Conservation (phyloP, 2,113 vertebrate species). For the Dromiciops gliroides region DNA sequence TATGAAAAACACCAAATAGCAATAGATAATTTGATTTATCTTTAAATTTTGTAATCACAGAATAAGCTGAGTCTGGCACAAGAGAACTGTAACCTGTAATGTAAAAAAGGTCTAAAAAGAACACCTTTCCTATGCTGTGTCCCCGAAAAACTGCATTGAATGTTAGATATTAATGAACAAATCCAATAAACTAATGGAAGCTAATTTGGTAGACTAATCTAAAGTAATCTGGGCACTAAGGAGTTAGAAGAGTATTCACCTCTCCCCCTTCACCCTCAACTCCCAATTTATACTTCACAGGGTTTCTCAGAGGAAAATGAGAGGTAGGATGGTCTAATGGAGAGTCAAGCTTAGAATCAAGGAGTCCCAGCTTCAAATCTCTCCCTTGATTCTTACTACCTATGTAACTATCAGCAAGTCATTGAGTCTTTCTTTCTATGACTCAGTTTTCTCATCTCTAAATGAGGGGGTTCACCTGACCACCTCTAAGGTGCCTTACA, state of each 20-base stretch:
- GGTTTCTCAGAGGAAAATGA: neutral
- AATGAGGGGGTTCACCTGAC: neutral
- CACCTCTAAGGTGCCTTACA: neutral
- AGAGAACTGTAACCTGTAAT: no score
- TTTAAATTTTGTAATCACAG: neutral
- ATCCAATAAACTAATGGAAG: neutral
- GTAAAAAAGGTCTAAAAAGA: no score
- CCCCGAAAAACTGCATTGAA: neutral
- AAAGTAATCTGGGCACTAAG: neutral
- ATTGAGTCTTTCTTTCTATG: neutral
- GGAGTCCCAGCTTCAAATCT: neutral
- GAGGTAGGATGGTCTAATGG: neutral
- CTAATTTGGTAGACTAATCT: neutral
- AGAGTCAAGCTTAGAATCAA: neutral
- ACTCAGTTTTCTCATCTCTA: neutral
- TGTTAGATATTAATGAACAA: neutral
- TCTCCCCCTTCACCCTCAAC: neutral
- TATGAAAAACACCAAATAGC: neutral
- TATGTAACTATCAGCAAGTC: neutral
- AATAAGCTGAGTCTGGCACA: neutral
- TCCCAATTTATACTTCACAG: neutral
- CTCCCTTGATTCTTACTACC: neutral
- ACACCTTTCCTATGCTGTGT: neutral
- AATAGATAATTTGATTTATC: neutral
- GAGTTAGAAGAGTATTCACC: no score